These are phyloP conservation scores for Urocyon cinereoargenteus DNA, from an alignment of 2,797 vertebrate genomes.

Conservation along the genomic window DNA sequence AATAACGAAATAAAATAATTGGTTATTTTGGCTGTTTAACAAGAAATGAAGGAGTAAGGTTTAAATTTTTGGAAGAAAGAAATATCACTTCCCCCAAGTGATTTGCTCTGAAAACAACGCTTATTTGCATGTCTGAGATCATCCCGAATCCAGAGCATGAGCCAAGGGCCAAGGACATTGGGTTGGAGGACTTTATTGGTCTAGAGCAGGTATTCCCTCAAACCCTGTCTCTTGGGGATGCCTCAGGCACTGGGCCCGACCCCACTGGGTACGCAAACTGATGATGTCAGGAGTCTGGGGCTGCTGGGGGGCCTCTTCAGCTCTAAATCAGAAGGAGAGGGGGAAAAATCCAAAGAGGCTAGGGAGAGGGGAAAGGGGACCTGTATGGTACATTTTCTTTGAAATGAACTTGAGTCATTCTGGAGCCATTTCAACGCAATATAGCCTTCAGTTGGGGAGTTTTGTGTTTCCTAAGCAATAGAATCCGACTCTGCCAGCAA, in stretches of 20 bases:
- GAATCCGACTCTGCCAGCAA: neutral
- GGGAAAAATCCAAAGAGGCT: neutral
- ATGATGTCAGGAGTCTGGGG: neutral
- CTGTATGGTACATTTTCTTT: neutral
- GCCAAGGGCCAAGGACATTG: neutral
- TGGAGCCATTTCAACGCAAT: neutral
- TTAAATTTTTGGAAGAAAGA: slow-evolving; percentile 19
- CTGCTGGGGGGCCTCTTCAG: neutral
- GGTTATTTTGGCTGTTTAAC: neutral
- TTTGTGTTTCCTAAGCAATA: neutral
- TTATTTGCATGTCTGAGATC: neutral
- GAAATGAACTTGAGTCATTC: neutral
- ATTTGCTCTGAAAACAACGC: neutral
- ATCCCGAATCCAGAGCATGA: neutral
- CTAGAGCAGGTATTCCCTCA: neutral
- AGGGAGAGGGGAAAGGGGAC: neutral
- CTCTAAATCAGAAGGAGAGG: neutral
- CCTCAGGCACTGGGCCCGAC: neutral
- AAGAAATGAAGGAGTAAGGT: neutral
- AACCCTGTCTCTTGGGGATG: neutral
- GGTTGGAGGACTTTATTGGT: no score
- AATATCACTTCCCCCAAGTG: neutral
- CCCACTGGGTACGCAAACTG: neutral
- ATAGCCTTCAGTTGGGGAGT: neutral
- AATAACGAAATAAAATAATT: neutral